Base-by-base conservation (phyloP, 2,113 vertebrate species). In the Burhinus bistriatus region DNA sequence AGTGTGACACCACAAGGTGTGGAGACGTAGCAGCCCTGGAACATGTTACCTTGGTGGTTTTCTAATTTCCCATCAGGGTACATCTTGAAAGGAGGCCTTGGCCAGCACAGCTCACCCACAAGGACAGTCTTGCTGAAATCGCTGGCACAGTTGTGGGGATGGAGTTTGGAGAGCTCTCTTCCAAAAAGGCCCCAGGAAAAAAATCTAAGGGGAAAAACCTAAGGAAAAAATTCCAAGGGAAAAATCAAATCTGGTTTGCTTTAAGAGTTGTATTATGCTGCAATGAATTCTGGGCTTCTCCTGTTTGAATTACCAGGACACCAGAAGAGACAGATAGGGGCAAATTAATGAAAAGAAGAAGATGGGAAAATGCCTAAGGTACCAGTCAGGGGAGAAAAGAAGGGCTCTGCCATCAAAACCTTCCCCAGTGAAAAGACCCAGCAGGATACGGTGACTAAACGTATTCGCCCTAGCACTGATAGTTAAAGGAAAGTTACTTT, bases 401-500 rank as follows among this genome's bases (percentile, higher is more conserved):
- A 57, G 91, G 68, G 54, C 57, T 96, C 93, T 88, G 86, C 77
- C 81, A 83, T 96, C 94, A 97, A 97, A 97, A 97, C 78, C 38
- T 71, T 65, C 42, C 68, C 92, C 87, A 59, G 77, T 96, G 94
- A 97, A 97, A 97, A 90, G 81, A 58, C 95, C 79, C 96, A 92
- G 95, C 81, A 52, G 97, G 92, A 96, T 65, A 73, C 11, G 85
- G 40, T 64, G 61, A 92, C 94, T 95, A 89, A 97, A 97, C 5
- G 36, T 80, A 91, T 97, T 95, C 44, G 8, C 78, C 73, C 79
- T 72, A 61, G 89, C 90, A 83, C 89, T 73, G 58, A 82, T 58
- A 83, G 87, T 95, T 94, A 96, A 97, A 98, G 84, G 92, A 91
- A 97, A 97, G 96, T 96, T 90, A 78, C 72, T 95, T 85, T 95